Evolutionary conservation across 2,797 vertebrate species (phyloP), one percentile per base, ranked within the genome.

Genomic region (Avahi laniger): DNA sequence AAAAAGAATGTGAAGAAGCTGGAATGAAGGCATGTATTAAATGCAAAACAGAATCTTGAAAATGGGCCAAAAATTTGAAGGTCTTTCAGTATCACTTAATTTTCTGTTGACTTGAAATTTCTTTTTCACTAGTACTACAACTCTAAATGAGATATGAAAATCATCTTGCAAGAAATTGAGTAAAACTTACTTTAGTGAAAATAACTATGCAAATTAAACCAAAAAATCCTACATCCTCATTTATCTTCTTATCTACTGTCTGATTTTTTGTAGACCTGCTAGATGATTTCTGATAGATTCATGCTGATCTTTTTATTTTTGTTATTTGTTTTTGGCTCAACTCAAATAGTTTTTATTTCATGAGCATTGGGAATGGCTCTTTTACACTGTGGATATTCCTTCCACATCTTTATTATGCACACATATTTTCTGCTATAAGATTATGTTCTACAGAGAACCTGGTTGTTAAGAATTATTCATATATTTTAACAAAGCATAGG

Each of bases 391-490:
- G 75, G 54, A 70, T 81, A 41, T 48, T 84, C 10, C 87, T 86
- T 8, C 54, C 7, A 84, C 52, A 61, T 15, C 5, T 33, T 78
- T 94, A 91, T 75, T n/a, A 41, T 41, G 50, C 7, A 70, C 59
- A 83, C 41, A 24, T 52, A 81, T 89, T 89, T 93, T 93, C 38
- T 90, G 1, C 7, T 63, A 1, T 38, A 13, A 82, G 26, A 93
- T 97, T 96, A 79, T 93, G 38, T 63, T 81, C 38, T 82, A n/a
- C 35, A 12, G 46, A 83, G 7, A 92, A 65, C 26, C 22, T 93
- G 15, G 41, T 91, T 17, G 9, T 96, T 95, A 96, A 93, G 43
- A 97, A 70, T 94, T 97, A 84, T 59, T 96, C 6, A 6, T 97
- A 76, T 13, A 81, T 46, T 52, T 67, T 38, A 57, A 22, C 52